These are phyloP conservation scores for Diglossa cyanea DNA, from an alignment of 2,797 vertebrate genomes.

Conservation along the genomic window DNA sequence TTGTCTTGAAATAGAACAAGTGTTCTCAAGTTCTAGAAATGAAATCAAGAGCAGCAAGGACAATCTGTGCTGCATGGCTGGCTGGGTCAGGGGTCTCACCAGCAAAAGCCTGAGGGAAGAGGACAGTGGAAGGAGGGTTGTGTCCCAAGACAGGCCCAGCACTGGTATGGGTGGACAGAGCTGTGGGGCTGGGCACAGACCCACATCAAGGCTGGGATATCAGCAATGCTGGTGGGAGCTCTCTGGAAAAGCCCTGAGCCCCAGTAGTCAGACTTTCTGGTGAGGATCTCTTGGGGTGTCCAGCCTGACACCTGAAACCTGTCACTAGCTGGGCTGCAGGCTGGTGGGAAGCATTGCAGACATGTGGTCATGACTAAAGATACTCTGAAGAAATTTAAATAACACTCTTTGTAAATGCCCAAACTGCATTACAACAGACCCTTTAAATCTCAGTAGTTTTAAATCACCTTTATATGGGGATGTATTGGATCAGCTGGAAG, in stretches of 20 bases:
- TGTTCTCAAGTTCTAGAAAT: neutral
- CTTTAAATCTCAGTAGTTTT: neutral
- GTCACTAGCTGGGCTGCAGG: neutral
- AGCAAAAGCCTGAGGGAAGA: accelerated
- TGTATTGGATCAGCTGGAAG: neutral
- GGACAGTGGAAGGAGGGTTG: accelerated
- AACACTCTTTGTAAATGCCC: neutral
- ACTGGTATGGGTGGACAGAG: neutral
- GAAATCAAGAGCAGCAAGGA: neutral
- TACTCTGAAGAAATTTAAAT: neutral
- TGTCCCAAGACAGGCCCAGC: neutral
- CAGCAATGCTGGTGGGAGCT: accelerated
- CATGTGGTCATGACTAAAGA: neutral
- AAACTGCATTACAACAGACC: neutral
- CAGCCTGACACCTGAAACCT: neutral
- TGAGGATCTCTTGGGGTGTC: accelerated
- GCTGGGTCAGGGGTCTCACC: neutral
- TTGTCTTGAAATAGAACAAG: neutral
- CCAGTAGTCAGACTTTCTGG: neutral
- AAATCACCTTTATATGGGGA: neutral
- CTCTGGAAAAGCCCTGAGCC: neutral
- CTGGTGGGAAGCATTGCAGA: neutral
- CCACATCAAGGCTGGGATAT: neutral
- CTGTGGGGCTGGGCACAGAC: accelerated
- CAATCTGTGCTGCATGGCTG: neutral